phyloP scores from a whole-genome alignment of 2,888 invertebrate species.

The Oxycera nigricornis region DNA sequence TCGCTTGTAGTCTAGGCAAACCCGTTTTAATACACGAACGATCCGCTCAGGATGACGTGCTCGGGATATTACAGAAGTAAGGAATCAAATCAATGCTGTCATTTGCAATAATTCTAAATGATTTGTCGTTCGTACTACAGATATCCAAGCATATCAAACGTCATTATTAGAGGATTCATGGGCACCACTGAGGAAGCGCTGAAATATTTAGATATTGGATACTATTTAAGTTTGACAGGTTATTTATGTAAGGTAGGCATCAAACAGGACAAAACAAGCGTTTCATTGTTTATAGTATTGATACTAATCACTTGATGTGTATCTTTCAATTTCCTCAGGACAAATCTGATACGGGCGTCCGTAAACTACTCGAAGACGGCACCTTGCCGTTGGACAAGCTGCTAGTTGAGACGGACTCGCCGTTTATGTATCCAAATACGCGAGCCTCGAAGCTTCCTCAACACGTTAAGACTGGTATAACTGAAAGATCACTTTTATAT shows the following conservation, averaged over 20 bases:
- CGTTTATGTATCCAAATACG: slow-evolving; percentile 96
- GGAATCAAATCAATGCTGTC: not conserved
- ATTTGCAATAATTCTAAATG: slow-evolving; percentile 54
- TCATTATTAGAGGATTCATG: slow-evolving; percentile 90
- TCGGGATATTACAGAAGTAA: slow-evolving; percentile 70
- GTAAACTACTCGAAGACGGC: slow-evolving; percentile 81
- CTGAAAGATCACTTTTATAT: slow-evolving; percentile 73
- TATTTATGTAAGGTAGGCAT: slow-evolving; percentile 59
- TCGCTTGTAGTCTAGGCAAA: slow-evolving; percentile 86
- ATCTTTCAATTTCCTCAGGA: slow-evolving; percentile 68
- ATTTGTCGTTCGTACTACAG: slow-evolving; percentile 49
- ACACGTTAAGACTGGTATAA: slow-evolving; percentile 85
- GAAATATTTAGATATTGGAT: slow-evolving; percentile 83
- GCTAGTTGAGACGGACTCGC: slow-evolving; percentile 91
- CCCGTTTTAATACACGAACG: slow-evolving; percentile 91
- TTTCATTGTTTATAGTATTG: too few relatives aligned
- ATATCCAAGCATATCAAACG: slow-evolving; percentile 71
- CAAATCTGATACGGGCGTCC: slow-evolving; percentile 88
- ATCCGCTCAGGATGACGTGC: slow-evolving; percentile 86
- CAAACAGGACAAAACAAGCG: too few relatives aligned
- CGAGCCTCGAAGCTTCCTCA: slow-evolving; percentile 89
- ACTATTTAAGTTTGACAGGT: slow-evolving; percentile 85
- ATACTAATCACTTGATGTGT: not conserved
- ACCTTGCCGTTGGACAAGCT: slow-evolving; percentile 83
- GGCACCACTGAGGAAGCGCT: slow-evolving; percentile 85